Evolutionary conservation across 2,113 vertebrate genomes (phyloP).

Genomic region (Pantherophis guttatus): DNA sequence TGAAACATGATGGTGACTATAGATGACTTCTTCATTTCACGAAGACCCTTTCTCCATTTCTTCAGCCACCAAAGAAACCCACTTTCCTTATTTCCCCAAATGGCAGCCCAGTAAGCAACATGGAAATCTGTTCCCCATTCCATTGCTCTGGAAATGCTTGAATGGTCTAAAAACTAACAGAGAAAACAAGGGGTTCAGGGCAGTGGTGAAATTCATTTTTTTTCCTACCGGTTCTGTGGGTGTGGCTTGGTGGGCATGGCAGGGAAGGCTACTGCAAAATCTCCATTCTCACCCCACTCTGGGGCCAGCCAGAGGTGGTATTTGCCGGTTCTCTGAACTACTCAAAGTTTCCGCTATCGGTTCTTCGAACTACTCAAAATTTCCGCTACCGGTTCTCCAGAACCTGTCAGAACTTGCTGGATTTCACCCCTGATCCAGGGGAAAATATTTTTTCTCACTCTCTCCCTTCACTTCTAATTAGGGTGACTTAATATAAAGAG

Average conservation of each 20-base stretch:
- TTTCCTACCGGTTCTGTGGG: too few relatives aligned
- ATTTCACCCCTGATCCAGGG: not conserved
- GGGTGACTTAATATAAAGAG: not conserved
- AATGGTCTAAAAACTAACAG: not conserved
- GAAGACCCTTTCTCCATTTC: not conserved
- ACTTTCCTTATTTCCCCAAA: not conserved
- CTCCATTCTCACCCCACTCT: too few relatives aligned
- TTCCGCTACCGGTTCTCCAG: too few relatives aligned
- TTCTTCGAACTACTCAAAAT: too few relatives aligned
- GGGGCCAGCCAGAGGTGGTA: too few relatives aligned
- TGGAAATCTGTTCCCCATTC: not conserved
- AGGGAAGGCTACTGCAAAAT: too few relatives aligned
- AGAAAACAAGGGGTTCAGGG: not conserved
- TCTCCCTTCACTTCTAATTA: not conserved
- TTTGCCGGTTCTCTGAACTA: too few relatives aligned
- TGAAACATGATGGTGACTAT: not conserved
- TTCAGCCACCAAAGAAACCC: not conserved
- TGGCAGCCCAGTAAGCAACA: not conserved
- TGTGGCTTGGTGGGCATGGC: too few relatives aligned
- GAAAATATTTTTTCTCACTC: not conserved
- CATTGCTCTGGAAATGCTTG: not conserved
- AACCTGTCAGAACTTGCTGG: too few relatives aligned
- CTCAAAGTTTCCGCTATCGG: too few relatives aligned
- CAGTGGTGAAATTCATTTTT: too few relatives aligned
- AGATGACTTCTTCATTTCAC: not conserved